Conservation (phyloP, 2,797 vertebrate species). For the Tolypeutes matacus region DNA sequence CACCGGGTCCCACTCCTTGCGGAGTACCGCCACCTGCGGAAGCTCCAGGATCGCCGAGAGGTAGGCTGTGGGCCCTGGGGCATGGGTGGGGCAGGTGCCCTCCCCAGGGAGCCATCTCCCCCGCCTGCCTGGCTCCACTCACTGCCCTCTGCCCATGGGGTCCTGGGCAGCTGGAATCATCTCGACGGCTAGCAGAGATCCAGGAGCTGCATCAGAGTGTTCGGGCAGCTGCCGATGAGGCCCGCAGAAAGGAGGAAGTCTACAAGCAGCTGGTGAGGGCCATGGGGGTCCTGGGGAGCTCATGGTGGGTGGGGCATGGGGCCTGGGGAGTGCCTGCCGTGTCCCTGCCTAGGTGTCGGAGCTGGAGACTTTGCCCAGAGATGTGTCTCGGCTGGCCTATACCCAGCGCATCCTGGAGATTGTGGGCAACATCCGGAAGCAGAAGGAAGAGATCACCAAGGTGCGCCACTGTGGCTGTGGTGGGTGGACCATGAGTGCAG, state of each 20-base stretch:
- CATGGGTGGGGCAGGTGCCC: background rate
- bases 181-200: constrained; percentile 92
- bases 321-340: background rate
- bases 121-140: constrained; percentile 6
- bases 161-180: constrained; percentile 91
- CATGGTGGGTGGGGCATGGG: background rate
- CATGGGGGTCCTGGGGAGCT: background rate
- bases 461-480: constrained; percentile 79
- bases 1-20: constrained; percentile 93
- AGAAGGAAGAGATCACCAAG: constrained; percentile 97
- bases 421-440: constrained; percentile 95
- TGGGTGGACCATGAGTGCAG: background rate
- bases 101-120: background rate
- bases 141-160: constrained; percentile 44
- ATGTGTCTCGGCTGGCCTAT: constrained; percentile 93
- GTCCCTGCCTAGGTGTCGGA: constrained; percentile 89
- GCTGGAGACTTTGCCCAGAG: constrained; percentile 92
- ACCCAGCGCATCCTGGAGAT: constrained; percentile 96
- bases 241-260: constrained; percentile 93
- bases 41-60: constrained; percentile 92
- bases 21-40: constrained; percentile 92
- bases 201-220: constrained; percentile 93
- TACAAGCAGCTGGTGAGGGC: constrained; percentile 92
- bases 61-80: constrained; percentile 84
- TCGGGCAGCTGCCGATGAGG: constrained; percentile 92